Base-by-base conservation (phyloP, 2,888 invertebrate species). In the Cryptosula pallasiana region DNA sequence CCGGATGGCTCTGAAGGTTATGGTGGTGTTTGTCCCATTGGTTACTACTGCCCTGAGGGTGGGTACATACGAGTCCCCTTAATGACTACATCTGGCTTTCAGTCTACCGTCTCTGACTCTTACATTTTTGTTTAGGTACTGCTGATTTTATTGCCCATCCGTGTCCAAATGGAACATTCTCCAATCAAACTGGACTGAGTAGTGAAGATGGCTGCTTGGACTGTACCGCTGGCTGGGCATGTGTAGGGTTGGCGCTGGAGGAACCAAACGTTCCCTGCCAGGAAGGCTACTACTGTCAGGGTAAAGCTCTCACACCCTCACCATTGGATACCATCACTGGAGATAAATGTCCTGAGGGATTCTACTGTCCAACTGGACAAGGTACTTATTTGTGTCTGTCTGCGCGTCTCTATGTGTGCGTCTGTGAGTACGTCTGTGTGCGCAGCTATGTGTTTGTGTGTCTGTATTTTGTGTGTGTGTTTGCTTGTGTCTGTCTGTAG, bases 151-250 rank as follows among this genome's bases (percentile, higher is more conserved):
- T 71, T 1, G 75, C 77, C 55, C 76, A 73, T 13, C 81, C 81
- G 2, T 83, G 83, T 72, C 77, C 78, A 9, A 81, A 81, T 72
- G 82, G 83, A n/a, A 83, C 82, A 0, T 83, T 81, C 75, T 79
- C 80, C 58, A 81, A 81, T 73, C 75, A 76, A 72, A 79, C 79
- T n/a, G 81, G 79, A 1, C 76, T 78, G 70, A 74, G 73, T 29
- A 76, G 72, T 36, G 75, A 73, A 36, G 74, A 75, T 1, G 78
- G 81, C 74, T 83, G 82, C 73, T 78, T 78, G 25, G 70, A 72
- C 0, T 83, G 83, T 76, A 80, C 81, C 71, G 80, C 81, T 23
- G 83, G 82, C 3, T 73, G 73, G 25, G 81, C 78, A 3, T 83
- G 83, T 75, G 76, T 73, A 54, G 82, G 80, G 1, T 57, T 45